Base-by-base conservation (phyloP, 1,140 invertebrate genomes). In the Dendrolimus kikuchii region DNA sequence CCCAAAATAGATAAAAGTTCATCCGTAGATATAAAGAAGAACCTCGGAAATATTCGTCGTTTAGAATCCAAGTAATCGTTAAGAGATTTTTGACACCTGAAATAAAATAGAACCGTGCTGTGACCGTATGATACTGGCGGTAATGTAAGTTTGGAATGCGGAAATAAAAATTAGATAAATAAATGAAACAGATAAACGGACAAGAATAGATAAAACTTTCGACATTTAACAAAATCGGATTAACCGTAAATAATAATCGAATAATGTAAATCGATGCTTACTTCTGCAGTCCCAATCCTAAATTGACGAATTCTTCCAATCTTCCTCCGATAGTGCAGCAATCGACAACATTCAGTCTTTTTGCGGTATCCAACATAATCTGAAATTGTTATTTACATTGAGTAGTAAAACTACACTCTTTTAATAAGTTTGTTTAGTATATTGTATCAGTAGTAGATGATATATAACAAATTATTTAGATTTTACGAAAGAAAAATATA, bases 21-120 rank as follows among this genome's bases (percentile, higher is more conserved):
- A 74, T 97, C 95, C 57, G 97, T 96, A 5, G 96, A 97, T 61
- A 98, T 94, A 76, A 98, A 98, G 86, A 94, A 97, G 83, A 98
- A 98, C 64, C 96, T 81, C 39, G 96, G 95, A 75, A 97, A 98
- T 50, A 95, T 89, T 57, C 93, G 91, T 58, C 96, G 87, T 83
- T 97, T 98, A 1, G 92, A 92, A 71, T 96, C 95, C 49, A 98
- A 87, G 81, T 97, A 98, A 68, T 97, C 94, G 65, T 94, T 95
- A 44, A 98, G 85, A 0, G 95, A 95, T 76, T 97, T 97, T 85
- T 97, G 95, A 85, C 96, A 98, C 64, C 81, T 86, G 9, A 52
- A 51, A 51, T 23, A 23, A 49, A 8, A 49, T n/a, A 48, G 1
- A 23, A 23, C 23, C 23, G 23, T 23, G 23, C 1, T 23, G 23